Conservation (phyloP, 2,888 invertebrate species). For the Caenorhabditis plicata region DNA sequence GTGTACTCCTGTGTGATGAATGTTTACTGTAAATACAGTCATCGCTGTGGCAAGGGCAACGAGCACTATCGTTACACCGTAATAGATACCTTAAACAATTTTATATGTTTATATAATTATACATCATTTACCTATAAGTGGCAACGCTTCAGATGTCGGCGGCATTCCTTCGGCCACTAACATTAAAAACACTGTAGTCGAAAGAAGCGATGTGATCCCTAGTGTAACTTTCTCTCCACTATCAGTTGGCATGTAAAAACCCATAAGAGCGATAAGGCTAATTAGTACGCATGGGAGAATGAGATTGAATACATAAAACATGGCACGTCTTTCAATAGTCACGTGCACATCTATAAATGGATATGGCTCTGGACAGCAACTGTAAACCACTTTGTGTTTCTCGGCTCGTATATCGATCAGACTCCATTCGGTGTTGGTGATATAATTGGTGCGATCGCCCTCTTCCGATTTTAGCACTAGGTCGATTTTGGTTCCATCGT, state of each 20-base stretch:
- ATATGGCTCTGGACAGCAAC: slow-evolving; percentile 78
- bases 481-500: slow-evolving; percentile 77
- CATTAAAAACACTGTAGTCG: slow-evolving; percentile 86
- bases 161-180: slow-evolving; percentile 82
- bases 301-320: slow-evolving; percentile 75
- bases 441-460: slow-evolving; percentile 62
- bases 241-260: slow-evolving; percentile 85
- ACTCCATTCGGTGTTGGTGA: slow-evolving; percentile 65
- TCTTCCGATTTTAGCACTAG: slow-evolving; percentile 51
- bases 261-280: slow-evolving; percentile 82
- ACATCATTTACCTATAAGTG: slow-evolving; percentile 79
- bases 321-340: slow-evolving; percentile 76
- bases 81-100: too few species aligned
- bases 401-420: slow-evolving; percentile 55
- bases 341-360: slow-evolving; percentile 83
- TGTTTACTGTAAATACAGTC: slow-evolving; percentile 80
- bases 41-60: slow-evolving; percentile 69
- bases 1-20: slow-evolving; percentile 70
- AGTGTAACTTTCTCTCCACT: slow-evolving; percentile 85
- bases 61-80: slow-evolving; percentile 71
- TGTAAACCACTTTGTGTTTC: slow-evolving; percentile 77
- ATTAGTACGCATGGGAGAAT: slow-evolving; percentile 83
- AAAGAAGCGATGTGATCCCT: slow-evolving; percentile 81
- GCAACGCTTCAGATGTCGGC: slow-evolving; percentile 80
- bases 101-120: too few species aligned